A percentile compares a stretch with the other conserved stretches of the same genome.
These are phyloP conservation scores for Centroberyx gerrardi DNA, from an alignment of 2,797 vertebrate species.

Conservation along the genomic window DNA sequence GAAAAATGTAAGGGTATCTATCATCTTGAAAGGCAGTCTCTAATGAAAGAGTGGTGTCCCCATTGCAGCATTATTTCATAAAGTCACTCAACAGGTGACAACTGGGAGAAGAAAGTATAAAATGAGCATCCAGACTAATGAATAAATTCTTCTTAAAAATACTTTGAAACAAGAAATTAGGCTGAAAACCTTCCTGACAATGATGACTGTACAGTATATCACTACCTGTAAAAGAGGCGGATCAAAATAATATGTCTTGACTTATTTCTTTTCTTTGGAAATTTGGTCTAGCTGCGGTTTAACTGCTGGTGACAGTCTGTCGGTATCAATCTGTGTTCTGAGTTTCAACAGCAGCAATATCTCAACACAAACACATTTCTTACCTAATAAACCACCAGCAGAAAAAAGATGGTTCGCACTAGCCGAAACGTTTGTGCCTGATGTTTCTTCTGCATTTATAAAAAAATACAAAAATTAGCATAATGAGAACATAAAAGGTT, in stretches of 20 bases:
- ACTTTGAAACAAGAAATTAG: conserved; percentile 8
- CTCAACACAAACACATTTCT: too few relatives aligned
- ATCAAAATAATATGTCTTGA: neutral
- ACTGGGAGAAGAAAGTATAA: neutral
- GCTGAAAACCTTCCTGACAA: conserved; percentile 15
- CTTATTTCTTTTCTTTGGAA: neutral
- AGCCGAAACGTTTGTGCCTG: too few relatives aligned
- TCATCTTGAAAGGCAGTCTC: neutral
- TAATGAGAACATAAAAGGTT: too few relatives aligned
- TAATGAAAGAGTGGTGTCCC: neutral
- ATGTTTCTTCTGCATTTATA: too few relatives aligned
- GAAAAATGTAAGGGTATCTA: neutral
- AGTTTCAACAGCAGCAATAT: too few relatives aligned
- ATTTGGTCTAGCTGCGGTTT: conserved; percentile 34
- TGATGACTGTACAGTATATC: neutral
- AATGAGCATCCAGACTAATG: neutral
- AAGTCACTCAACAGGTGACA: neutral
- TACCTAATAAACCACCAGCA: too few relatives aligned
- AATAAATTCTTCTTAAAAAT: conserved; percentile 3
- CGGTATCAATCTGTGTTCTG: conserved; percentile 53
- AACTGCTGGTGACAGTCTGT: conserved; percentile 67
- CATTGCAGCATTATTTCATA: conserved; percentile 1
- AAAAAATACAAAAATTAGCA: too few relatives aligned
- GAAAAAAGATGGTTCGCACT: too few relatives aligned
- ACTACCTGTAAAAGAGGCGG: conserved; percentile 2